These are phyloP conservation scores for Ctenomys sociabilis DNA, from an alignment of 2,113 vertebrate genomes.

Conservation along the genomic window DNA sequence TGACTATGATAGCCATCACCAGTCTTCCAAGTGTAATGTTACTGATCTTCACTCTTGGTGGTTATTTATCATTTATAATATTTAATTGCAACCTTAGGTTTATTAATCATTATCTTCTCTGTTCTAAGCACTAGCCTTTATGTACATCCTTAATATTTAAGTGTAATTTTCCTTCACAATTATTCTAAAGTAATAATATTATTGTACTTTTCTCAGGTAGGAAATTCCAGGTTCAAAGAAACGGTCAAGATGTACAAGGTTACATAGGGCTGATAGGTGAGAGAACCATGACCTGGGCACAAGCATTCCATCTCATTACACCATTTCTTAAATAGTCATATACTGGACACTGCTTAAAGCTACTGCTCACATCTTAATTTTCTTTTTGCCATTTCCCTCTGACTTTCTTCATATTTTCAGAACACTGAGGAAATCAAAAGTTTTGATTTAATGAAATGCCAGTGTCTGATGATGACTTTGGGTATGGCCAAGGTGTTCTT, in stretches of 20 bases:
- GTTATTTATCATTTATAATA: slow-evolving; percentile 12
- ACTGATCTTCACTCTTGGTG: neutral
- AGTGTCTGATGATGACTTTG: neutral
- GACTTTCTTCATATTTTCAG: neutral
- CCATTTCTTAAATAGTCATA: neutral
- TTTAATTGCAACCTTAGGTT: neutral
- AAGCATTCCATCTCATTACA: neutral
- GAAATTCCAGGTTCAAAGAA: neutral
- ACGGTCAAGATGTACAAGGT: neutral
- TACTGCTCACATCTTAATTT: neutral
- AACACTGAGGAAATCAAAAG: neutral
- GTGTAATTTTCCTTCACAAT: neutral
- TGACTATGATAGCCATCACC: neutral
- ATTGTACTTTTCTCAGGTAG: neutral
- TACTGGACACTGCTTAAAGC: neutral
- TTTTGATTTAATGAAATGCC: slow-evolving; percentile 17
- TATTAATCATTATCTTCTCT: neutral
- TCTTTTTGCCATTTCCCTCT: neutral
- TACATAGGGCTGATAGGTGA: neutral
- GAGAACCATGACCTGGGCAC: neutral
- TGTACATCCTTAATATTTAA: neutral
- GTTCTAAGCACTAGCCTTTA: neutral
- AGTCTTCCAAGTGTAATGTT: neutral
- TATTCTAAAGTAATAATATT: neutral
- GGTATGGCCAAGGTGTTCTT: neutral